phyloP scores from a whole-genome alignment of 2,888 invertebrate genomes.

The Lochmaea capreae region DNA sequence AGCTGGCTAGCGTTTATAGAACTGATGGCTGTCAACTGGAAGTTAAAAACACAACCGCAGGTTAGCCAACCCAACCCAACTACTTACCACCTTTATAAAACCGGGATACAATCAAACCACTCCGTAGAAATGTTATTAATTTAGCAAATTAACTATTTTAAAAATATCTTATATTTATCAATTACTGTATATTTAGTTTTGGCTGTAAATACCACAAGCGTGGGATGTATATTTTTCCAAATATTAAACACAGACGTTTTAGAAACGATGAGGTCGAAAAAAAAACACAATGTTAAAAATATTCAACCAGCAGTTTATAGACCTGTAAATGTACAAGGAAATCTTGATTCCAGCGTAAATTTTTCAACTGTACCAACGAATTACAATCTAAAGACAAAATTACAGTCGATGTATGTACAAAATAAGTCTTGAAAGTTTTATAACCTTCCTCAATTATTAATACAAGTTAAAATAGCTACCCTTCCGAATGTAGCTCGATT shows the following conservation, averaged over 20 bases:
- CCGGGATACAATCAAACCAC: neutral
- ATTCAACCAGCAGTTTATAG: neutral
- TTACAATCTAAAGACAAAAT: slow-evolving; percentile 64
- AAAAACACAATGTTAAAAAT: neutral
- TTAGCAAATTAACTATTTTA: neutral
- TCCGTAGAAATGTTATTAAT: neutral
- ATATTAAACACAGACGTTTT: neutral
- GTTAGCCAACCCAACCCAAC: no score
- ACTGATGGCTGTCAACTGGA: no score
- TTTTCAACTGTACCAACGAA: slow-evolving; percentile 54
- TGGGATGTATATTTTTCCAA: neutral
- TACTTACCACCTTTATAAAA: no score
- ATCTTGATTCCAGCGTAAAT: neutral
- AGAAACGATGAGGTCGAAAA: neutral
- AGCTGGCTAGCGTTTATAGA: no score
- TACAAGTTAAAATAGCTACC: slow-evolving; percentile 49
- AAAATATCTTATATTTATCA: neutral
- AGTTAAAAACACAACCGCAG: no score
- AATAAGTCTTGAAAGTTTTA: slow-evolving; percentile 58
- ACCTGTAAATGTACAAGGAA: neutral
- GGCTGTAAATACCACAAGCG: neutral
- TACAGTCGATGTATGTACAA: slow-evolving; percentile 65
- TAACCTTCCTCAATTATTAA: slow-evolving; percentile 56
- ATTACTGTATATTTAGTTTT: neutral
- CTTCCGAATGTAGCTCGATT: slow-evolving; percentile 41